Conservation (phyloP, 2,113 vertebrate species). For the Tenebrosternarchus preto region DNA sequence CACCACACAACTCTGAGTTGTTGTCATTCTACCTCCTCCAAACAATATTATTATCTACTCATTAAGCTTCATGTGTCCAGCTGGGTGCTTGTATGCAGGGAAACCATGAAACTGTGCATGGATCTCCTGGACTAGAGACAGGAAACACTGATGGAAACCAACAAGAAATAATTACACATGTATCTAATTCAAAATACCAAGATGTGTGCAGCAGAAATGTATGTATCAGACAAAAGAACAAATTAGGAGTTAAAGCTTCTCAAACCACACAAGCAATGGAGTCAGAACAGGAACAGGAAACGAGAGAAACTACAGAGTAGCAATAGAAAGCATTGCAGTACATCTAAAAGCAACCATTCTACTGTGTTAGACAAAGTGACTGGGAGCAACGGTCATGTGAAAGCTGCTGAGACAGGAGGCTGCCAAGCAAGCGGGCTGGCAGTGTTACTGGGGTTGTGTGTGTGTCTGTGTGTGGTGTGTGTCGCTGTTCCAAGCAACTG, state of each 20-base stretch:
- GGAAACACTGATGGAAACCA: background rate
- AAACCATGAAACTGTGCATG: background rate
- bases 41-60: background rate
- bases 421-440: constrained; percentile 36
- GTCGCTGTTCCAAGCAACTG: constrained; percentile 18
- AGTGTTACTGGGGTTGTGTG: background rate
- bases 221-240: background rate
- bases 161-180: background rate
- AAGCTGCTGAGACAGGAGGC: constrained; percentile 8
- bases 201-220: background rate
- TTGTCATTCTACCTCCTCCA: background rate
- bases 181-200: background rate
- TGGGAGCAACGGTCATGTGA: constrained; percentile 14
- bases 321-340: background rate
- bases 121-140: background rate
- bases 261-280: constrained; percentile 59
- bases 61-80: background rate
- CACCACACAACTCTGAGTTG: background rate
- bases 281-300: constrained; percentile 2
- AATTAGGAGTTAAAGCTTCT: constrained; percentile 24
- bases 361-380: constrained; percentile 14
- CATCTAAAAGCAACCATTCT: background rate
- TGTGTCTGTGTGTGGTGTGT: background rate
- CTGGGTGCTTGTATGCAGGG: background rate
- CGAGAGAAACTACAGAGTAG: background rate